A percentile compares a stretch with the other conserved stretches of the same genome.
Evolutionary conservation across 1,140 invertebrate genomes (phyloP).

Genomic region (Temnothorax longispinosus): DNA sequence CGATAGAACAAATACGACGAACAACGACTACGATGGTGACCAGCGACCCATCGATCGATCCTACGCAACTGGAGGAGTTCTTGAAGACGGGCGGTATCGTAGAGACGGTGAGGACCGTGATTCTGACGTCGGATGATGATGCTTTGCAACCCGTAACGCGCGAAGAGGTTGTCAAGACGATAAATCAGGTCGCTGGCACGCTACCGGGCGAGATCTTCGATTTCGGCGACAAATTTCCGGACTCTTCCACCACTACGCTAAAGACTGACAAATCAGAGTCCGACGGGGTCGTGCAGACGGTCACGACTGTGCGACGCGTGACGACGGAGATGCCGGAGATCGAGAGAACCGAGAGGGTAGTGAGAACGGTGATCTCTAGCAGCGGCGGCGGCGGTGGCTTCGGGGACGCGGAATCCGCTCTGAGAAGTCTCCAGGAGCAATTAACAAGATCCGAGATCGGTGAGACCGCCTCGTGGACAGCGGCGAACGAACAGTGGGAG

Average conservation of each 20-base stretch:
- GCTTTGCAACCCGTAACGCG: not conserved
- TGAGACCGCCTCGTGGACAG: constrained; percentile 56
- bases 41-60: constrained; percentile 41
- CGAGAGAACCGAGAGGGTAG: constrained; percentile 63
- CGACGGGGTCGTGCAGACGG: constrained; percentile 59
- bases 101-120: constrained; percentile 36
- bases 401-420: constrained; percentile 9
- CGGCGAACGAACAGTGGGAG: constrained; percentile 80
- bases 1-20: not conserved
- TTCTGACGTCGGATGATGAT: constrained; percentile 9
- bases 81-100: constrained; percentile 62
- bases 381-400: constrained; percentile 51
- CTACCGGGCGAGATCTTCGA: not conserved
- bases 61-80: constrained; percentile 65
- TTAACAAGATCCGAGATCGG: constrained; percentile 10
- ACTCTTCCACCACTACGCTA: constrained; percentile 2
- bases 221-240: constrained; percentile 18
- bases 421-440: constrained; percentile 36
- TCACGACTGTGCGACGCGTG: constrained; percentile 67
- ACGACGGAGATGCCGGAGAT: constrained; percentile 51
- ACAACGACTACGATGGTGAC: not conserved
- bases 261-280: constrained; percentile 43
- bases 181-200: not conserved
- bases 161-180: constrained; percentile 10
- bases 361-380: constrained; percentile 69